Evolutionary conservation across 2,113 vertebrate species (phyloP).

Genomic region (Henicopernis longicauda): DNA sequence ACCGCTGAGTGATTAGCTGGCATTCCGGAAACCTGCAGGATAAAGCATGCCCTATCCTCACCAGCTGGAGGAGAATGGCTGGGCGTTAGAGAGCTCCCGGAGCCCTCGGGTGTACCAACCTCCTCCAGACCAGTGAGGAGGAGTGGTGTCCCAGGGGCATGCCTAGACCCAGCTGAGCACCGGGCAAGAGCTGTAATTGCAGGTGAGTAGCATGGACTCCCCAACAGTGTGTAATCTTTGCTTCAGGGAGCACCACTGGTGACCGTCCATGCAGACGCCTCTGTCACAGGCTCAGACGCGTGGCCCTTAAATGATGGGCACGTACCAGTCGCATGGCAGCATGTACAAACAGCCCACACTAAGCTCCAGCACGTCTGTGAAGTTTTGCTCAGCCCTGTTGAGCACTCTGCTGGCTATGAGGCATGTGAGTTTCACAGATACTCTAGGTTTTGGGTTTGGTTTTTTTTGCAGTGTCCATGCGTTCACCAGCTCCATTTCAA

Average conservation of each 20-base stretch:
- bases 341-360: not conserved
- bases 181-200: not conserved
- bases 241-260: not conserved
- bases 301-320: accelerated
- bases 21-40: not conserved
- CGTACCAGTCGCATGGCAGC: accelerated
- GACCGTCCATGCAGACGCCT: not conserved
- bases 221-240: not conserved
- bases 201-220: not conserved
- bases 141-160: not conserved
- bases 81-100: not conserved
- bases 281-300: not conserved
- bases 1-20: too few species aligned
- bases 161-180: not conserved
- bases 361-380: not conserved
- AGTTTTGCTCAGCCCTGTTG: not conserved
- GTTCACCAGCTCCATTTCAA: not conserved
- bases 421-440: not conserved
- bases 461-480: not conserved
- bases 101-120: accelerated
- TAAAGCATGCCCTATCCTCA: not conserved
- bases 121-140: not conserved
- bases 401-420: not conserved
- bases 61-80: not conserved
- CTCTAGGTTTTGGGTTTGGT: not conserved